Conservation (phyloP, 2,888 invertebrate species). For the Tricholauxania praeusta region DNA sequence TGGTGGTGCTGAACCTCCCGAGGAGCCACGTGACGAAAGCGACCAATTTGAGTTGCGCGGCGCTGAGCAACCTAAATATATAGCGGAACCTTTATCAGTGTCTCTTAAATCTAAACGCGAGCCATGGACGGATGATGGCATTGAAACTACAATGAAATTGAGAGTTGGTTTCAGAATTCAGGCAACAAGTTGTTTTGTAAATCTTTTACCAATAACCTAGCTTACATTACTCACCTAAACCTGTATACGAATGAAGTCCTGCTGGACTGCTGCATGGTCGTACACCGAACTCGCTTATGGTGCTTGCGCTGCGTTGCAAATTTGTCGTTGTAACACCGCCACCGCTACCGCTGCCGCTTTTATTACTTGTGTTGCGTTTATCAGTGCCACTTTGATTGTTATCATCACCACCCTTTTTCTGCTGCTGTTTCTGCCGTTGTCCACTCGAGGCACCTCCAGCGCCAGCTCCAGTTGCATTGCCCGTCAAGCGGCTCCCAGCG, state of each 20-base stretch:
- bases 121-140: slow-evolving; percentile 79
- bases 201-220: not conserved
- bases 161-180: not conserved
- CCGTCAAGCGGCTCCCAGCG: slow-evolving; percentile 50
- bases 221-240: slow-evolving; percentile 52
- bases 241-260: slow-evolving; percentile 82
- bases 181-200: not conserved
- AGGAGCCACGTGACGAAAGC: slow-evolving; percentile 70
- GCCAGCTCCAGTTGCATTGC: not conserved
- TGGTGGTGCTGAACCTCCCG: slow-evolving; percentile 78
- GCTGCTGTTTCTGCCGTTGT: slow-evolving; percentile 4
- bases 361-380: slow-evolving; percentile 4
- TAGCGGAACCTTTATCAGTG: slow-evolving; percentile 72
- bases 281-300: slow-evolving; percentile 66
- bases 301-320: slow-evolving; percentile 66
- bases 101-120: slow-evolving; percentile 78
- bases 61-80: slow-evolving; percentile 71
- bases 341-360: slow-evolving; percentile 28
- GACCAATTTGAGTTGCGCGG: slow-evolving; percentile 62
- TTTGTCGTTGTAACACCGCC: slow-evolving; percentile 41
- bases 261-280: slow-evolving; percentile 84
- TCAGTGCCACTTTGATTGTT: not conserved
- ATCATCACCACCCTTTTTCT: slow-evolving; percentile 30
- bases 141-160: slow-evolving; percentile 70
- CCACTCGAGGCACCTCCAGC: slow-evolving; percentile 33